Percentiles rank a stretch among this genome's conserved stretches.
Conservation (phyloP, 2,888 invertebrate genomes). For the Philereme vetulata region DNA sequence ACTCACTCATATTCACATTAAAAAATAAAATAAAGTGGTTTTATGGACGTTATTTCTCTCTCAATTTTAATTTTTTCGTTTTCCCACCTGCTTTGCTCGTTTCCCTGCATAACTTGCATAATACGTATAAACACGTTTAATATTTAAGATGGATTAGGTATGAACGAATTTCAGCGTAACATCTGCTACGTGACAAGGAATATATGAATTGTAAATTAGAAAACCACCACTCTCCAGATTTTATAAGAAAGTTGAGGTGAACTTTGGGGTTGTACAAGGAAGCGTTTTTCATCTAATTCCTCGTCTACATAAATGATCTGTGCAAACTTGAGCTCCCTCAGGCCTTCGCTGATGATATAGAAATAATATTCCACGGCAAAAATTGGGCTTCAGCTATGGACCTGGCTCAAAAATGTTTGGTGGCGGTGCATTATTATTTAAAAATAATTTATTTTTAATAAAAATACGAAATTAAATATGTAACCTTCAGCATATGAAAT, state of each 20-base stretch:
- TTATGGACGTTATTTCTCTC: background rate
- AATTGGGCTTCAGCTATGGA: background rate
- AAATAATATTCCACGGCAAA: background rate
- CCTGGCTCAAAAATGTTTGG: background rate
- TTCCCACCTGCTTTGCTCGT: background rate
- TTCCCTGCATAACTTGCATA: conserved; percentile 1
- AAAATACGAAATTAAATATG: background rate
- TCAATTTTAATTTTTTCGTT: background rate
- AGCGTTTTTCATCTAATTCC: background rate
- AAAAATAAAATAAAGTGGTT: too few relatives aligned
- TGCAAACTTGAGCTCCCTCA: background rate
- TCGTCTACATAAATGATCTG: background rate
- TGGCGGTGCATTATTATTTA: background rate
- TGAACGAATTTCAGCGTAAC: conserved; percentile 30
- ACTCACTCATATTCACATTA: background rate
- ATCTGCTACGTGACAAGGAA: conserved; percentile 36
- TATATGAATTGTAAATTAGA: conserved; percentile 37
- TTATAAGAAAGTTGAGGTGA: conserved; percentile 6
- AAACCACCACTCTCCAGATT: conserved; percentile 15
- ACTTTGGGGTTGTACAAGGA: background rate
- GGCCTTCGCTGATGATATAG: background rate
- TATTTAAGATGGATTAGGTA: conserved; percentile 18
- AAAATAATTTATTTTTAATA: background rate
- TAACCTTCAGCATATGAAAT: background rate
- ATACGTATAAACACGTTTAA: conserved; percentile 1